A percentile compares a stretch with the other conserved stretches of the same genome.
phyloP scores from a whole-genome alignment of 2,888 invertebrate species.

The Caenorhabditis zanzibari region DNA sequence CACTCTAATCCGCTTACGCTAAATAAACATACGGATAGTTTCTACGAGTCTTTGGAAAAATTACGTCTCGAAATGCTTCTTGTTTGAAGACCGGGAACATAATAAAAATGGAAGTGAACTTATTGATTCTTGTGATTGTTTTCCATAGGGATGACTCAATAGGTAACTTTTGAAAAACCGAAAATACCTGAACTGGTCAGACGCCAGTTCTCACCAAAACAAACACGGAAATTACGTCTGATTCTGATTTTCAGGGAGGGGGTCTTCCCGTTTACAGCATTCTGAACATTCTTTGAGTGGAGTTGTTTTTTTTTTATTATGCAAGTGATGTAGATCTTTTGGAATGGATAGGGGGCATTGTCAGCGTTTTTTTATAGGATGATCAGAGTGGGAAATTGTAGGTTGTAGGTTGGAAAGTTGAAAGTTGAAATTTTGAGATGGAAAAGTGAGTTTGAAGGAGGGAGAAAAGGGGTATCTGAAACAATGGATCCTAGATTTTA shows the following conservation, averaged over 20 bases:
- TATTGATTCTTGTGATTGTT: constrained; percentile 4
- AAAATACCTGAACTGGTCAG: constrained; percentile 28
- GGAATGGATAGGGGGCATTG: constrained; percentile 9
- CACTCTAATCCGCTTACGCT: constrained; percentile 35
- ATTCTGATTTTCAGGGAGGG: not conserved
- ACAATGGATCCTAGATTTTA: too few relatives aligned
- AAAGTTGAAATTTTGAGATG: too few relatives aligned
- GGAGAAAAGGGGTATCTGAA: too few relatives aligned
- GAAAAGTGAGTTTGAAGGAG: not conserved
- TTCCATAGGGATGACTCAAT: constrained; percentile 32
- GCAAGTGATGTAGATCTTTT: constrained; percentile 32
- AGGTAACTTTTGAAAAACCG: not conserved
- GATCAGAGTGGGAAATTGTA: not conserved
- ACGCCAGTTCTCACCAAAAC: constrained; percentile 47
- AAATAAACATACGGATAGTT: constrained; percentile 26
- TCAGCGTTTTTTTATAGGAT: constrained; percentile 28
- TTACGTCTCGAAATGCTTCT: not conserved
- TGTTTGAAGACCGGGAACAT: constrained; percentile 7
- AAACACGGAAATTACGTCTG: constrained; percentile 44
- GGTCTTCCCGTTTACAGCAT: constrained; percentile 14
- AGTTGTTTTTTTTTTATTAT: constrained; percentile 42
- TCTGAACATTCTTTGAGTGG: constrained; percentile 56
- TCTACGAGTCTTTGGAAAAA: not conserved
- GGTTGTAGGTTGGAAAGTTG: not conserved
- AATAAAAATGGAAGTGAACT: constrained; percentile 47